Conservation (phyloP, 2,113 vertebrate species). For the Carollia perspicillata region DNA sequence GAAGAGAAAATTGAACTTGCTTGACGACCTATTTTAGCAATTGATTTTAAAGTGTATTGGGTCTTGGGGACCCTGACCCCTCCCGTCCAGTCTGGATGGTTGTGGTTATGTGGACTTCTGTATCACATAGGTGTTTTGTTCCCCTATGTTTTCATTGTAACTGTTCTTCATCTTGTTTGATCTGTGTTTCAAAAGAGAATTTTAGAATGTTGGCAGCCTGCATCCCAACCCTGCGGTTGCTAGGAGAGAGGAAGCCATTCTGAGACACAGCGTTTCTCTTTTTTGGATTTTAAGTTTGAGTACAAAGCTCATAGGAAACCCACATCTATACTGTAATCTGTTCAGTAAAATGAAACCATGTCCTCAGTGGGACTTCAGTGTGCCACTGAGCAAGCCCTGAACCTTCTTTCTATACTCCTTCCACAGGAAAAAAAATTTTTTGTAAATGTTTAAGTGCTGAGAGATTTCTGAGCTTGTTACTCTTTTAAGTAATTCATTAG, state of each 20-base stretch:
- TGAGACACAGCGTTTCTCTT: not conserved
- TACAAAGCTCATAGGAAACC: not conserved
- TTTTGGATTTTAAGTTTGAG: not conserved
- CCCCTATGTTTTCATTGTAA: not conserved
- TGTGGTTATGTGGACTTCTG: not conserved
- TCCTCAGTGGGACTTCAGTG: not conserved
- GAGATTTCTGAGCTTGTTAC: not conserved
- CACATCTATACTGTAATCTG: not conserved
- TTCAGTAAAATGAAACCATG: not conserved
- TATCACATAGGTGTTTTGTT: not conserved
- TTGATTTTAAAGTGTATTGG: not conserved
- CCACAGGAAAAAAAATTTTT: not conserved
- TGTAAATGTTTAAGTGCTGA: not conserved
- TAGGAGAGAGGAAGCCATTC: not conserved
- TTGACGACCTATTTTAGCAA: not conserved
- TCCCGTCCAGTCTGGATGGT: not conserved
- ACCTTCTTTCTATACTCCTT: not conserved
- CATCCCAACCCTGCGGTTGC: not conserved
- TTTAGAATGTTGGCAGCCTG: not conserved
- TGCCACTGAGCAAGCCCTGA: not conserved
- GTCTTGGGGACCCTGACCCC: not conserved
- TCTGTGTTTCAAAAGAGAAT: not conserved
- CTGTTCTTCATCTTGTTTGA: not conserved
- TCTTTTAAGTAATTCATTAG: not conserved
- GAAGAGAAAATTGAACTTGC: slow-evolving; percentile 6